These are phyloP conservation scores for Nettapus auritus DNA, from an alignment of 2,113 vertebrate genomes.

Conservation along the genomic window DNA sequence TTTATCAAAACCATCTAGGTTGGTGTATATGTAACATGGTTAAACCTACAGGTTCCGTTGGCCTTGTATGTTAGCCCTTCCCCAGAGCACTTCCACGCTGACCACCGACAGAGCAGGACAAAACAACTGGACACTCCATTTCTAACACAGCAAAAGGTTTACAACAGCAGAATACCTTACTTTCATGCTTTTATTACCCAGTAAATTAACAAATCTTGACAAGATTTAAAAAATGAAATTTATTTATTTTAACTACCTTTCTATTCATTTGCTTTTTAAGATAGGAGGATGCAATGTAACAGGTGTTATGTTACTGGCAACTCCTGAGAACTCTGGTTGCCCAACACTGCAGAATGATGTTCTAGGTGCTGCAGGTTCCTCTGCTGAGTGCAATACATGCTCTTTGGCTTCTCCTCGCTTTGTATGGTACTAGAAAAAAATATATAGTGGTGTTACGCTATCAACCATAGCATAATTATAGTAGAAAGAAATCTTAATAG, in stretches of 20 bases:
- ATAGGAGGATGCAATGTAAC: neutral
- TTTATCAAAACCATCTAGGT: neutral
- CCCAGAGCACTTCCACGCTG: neutral
- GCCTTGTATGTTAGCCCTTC: neutral
- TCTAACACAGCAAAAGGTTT: neutral
- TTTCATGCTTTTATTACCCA: neutral
- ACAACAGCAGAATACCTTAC: neutral
- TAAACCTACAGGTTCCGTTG: neutral
- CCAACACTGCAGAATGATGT: fast-evolving
- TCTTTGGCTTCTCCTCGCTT: neutral
- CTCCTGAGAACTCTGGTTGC: neutral
- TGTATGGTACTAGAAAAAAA: neutral
- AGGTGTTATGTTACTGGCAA: neutral
- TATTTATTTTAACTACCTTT: neutral
- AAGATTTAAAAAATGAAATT: neutral
- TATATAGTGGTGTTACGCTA: neutral
- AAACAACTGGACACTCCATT: neutral
- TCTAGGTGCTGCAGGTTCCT: neutral
- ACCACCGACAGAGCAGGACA: neutral
- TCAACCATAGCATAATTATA: neutral
- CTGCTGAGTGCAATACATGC: neutral
- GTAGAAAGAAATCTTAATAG: neutral
- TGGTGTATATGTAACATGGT: fast-evolving
- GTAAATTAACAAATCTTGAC: neutral
- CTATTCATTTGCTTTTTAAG: neutral